Evolutionary conservation across 1,140 invertebrate species (phyloP).

Genomic region (Rhopalosiphum padi): DNA sequence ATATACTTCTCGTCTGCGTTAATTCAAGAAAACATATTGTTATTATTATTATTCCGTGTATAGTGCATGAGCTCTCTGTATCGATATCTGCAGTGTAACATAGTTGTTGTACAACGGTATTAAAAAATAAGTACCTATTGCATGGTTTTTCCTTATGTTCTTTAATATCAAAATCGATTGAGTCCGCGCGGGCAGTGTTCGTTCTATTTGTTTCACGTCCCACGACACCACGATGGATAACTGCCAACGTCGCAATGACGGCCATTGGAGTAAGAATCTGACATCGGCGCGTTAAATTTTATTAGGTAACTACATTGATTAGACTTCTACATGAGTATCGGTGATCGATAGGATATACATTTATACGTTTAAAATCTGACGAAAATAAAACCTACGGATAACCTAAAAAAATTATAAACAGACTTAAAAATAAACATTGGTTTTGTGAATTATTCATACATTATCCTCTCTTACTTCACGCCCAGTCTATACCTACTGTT

Average conservation of each 20-base stretch:
- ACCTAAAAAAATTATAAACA: neutral
- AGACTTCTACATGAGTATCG: neutral
- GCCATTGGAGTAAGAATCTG: neutral
- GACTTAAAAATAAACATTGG: neutral
- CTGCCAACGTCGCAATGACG: neutral
- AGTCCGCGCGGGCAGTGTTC: too few relatives aligned
- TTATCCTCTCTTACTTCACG: neutral
- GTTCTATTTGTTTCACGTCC: neutral
- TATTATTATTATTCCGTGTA: neutral
- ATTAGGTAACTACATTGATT: neutral
- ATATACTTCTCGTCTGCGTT: neutral
- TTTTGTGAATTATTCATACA: neutral
- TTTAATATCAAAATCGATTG: constrained; percentile 3
- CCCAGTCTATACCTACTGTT: neutral
- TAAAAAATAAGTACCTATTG: neutral
- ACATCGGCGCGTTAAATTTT: neutral
- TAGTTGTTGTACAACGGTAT: neutral
- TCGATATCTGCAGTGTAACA: neutral
- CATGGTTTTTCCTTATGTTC: neutral
- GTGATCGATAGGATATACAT: neutral
- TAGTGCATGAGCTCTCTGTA: too few relatives aligned
- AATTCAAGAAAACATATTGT: neutral
- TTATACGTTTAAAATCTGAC: neutral
- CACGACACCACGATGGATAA: neutral
- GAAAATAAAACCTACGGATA: neutral